Percentiles rank a stretch among this genome's conserved stretches.
phyloP scores from a whole-genome alignment of 1,140 invertebrate genomes.

The Lerema accius region DNA sequence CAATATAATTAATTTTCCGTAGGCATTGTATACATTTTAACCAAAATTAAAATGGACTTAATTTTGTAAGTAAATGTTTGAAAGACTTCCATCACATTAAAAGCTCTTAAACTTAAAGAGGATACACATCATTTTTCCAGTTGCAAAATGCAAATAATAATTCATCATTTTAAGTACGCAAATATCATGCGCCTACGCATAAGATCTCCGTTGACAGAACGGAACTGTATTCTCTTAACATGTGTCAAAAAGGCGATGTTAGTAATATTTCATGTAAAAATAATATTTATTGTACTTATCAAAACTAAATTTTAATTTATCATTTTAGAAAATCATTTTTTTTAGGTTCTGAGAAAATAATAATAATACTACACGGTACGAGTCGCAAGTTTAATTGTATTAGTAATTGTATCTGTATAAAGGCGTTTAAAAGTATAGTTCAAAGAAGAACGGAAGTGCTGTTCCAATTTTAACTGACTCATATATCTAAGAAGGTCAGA shows the following conservation, averaged over 20 bases:
- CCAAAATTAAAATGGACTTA: conserved; percentile 9
- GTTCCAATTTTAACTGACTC: too few relatives aligned
- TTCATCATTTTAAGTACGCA: conserved; percentile 13
- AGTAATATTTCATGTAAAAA: conserved; percentile 15
- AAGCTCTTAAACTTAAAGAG: background rate
- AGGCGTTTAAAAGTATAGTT: too few relatives aligned
- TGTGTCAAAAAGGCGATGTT: conserved; percentile 17
- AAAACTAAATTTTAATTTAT: background rate
- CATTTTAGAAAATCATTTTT: too few relatives aligned
- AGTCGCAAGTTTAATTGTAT: too few relatives aligned
- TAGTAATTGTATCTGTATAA: too few relatives aligned
- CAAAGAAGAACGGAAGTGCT: too few relatives aligned
- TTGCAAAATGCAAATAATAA: conserved; percentile 16
- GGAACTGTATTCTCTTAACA: conserved; percentile 18
- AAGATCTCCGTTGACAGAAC: conserved; percentile 23
- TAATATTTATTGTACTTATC: background rate
- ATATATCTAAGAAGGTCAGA: too few relatives aligned
- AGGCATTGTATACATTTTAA: too few relatives aligned
- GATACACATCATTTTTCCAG: conserved; percentile 6
- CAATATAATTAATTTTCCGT: too few relatives aligned
- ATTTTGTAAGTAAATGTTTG: conserved; percentile 8
- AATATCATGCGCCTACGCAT: conserved; percentile 23
- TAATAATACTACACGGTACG: too few relatives aligned
- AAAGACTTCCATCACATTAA: conserved; percentile 6
- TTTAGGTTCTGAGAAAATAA: too few relatives aligned